Conservation (phyloP, 2,113 vertebrate genomes). For the Hippopotamus amphibius region DNA sequence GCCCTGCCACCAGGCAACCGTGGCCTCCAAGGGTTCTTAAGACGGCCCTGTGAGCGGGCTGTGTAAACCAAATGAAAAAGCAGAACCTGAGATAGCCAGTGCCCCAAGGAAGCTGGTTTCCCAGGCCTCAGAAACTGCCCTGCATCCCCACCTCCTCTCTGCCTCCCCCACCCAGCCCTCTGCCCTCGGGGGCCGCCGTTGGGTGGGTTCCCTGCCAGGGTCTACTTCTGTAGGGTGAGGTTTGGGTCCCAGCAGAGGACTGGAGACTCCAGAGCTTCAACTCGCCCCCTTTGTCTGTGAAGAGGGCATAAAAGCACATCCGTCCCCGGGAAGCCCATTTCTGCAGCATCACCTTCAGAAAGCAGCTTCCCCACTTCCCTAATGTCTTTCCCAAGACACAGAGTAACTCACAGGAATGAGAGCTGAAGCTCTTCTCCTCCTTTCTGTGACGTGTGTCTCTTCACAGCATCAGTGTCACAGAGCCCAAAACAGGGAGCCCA, state of each 20-base stretch:
- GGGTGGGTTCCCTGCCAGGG: not conserved
- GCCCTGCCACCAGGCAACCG: not conserved
- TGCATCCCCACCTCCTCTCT: not conserved
- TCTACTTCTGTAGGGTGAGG: not conserved
- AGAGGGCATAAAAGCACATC: slow-evolving; percentile 78
- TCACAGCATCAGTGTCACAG: slow-evolving; percentile 78
- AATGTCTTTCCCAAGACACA: slow-evolving; percentile 83
- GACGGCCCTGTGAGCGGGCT: not conserved
- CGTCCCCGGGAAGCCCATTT: slow-evolving; percentile 83
- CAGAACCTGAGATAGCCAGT: not conserved
- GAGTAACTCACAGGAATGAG: slow-evolving; percentile 80
- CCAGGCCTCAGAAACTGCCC: not conserved
- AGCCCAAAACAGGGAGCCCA: slow-evolving; percentile 67
- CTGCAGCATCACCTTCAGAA: slow-evolving; percentile 86
- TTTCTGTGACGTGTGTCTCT: slow-evolving; percentile 80
- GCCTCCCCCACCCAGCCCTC: not conserved
- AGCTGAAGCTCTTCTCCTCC: slow-evolving; percentile 78
- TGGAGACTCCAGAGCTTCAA: slow-evolving; percentile 56
- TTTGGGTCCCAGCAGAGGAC: not conserved
- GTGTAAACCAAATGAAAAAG: not conserved
- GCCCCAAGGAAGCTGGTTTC: not conserved
- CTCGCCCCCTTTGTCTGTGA: slow-evolving; percentile 77
- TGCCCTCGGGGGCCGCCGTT: too few species aligned
- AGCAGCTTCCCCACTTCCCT: slow-evolving; percentile 84
- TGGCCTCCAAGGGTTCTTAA: not conserved